Evolutionary conservation across 2,888 invertebrate genomes (phyloP).

Genomic region (Tetranychus piercei): DNA sequence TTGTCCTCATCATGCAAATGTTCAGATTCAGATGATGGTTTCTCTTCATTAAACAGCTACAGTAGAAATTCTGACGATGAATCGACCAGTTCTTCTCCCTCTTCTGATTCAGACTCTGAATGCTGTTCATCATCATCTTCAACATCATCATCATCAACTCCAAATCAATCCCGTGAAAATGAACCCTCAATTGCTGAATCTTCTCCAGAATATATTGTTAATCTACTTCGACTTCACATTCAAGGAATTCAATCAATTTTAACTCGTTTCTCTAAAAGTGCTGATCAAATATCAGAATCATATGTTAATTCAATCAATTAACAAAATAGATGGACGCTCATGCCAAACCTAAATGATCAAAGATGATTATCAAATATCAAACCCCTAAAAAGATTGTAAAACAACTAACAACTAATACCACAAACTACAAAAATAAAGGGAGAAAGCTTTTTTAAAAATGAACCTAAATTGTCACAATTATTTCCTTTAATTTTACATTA

Average conservation of each 20-base stretch:
- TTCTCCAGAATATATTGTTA: conserved; percentile 8
- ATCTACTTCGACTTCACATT: not conserved
- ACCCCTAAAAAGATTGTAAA: too few species aligned
- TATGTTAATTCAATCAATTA: not conserved
- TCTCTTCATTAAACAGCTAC: not conserved
- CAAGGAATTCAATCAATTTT: conserved; percentile 9
- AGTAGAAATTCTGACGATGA: conserved; percentile 5
- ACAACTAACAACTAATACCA: too few species aligned
- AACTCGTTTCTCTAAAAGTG: not conserved
- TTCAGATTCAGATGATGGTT: conserved; percentile 7
- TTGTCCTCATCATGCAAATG: not conserved
- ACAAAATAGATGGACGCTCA: not conserved
- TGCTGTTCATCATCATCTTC: not conserved
- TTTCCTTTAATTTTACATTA: too few species aligned
- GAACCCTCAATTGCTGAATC: not conserved
- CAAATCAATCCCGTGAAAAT: conserved; percentile 1
- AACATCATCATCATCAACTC: not conserved
- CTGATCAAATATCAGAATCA: not conserved
- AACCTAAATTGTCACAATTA: too few species aligned
- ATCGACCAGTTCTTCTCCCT: not conserved
- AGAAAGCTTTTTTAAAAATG: too few species aligned
- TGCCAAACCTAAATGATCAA: too few species aligned
- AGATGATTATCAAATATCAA: too few species aligned
- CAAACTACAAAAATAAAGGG: too few species aligned
- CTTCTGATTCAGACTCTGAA: conserved; percentile 1